phyloP scores from a whole-genome alignment of 2,797 vertebrate genomes.

The Oceanodroma leucorhoa region DNA sequence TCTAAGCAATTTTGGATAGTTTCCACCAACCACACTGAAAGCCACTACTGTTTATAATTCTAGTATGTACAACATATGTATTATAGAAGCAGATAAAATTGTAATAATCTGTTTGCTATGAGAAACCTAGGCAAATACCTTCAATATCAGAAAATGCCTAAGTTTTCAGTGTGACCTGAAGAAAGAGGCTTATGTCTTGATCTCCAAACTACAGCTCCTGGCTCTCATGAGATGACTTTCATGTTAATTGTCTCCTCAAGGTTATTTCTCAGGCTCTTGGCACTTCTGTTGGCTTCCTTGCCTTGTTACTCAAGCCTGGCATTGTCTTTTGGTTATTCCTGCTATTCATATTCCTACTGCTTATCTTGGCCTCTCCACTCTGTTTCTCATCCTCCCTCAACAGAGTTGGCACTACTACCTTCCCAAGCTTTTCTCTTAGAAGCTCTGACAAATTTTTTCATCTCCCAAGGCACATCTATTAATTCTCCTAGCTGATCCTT shows the following conservation, averaged over 20 bases:
- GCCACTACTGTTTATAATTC: neutral
- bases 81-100: neutral
- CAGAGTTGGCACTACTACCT: neutral
- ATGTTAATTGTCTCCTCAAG: slow-evolving; percentile 17
- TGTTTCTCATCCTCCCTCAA: slow-evolving; percentile 15
- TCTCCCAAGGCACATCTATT: slow-evolving; percentile 17
- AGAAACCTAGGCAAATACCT: neutral
- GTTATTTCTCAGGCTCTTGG: slow-evolving; percentile 18
- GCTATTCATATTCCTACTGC: neutral
- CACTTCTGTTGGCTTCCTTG: neutral
- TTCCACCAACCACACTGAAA: neutral
- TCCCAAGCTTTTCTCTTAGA: slow-evolving; percentile 32
- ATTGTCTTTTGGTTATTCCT: slow-evolving; percentile 22
- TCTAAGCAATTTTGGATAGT: neutral
- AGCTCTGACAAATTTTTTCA: neutral
- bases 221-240: neutral
- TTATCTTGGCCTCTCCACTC: slow-evolving; percentile 20
- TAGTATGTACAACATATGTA: neutral
- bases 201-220: neutral
- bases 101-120: neutral
- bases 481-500: neutral
- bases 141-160: neutral
- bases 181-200: neutral
- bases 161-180: neutral
- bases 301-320: neutral